Evolutionary conservation across 2,113 vertebrate genomes (phyloP), one percentile per base, ranked within the genome.

Genomic region (Triplophysa dalaica): DNA sequence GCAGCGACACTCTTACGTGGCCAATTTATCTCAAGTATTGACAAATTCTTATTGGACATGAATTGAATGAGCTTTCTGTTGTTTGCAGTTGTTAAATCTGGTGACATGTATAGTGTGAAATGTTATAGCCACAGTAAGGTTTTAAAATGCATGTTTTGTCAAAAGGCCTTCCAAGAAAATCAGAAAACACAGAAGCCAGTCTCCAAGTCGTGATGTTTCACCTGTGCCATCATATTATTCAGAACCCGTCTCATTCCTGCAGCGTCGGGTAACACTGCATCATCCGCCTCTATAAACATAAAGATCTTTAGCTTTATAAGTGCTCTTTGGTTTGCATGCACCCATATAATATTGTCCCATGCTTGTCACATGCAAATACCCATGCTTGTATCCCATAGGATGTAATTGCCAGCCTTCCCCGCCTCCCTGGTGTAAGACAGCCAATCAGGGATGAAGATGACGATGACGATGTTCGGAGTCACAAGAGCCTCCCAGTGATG

Each of bases 201-300:
- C 81, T 13, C 79, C 76, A 2, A 48, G 60, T 11, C 80, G 84
- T 50, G 84, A 82, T 29, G 78, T 81, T 56, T 87, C 86, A 70
- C 86, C 86, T 5, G 86, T 84, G 33, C 84, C 82, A 7, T 87
- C 86, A 12, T 56, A 73, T 79, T 87, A 78, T 78, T 87, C 86
- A 0, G 84, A 87, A 77, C 86, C 86, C 0, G 67, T 78, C 50
- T 82, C 83, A 22, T 65, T 82, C 41, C 58, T 54, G n/a, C 70
- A 43, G 16, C 69, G 17, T 21, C 80, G 77, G 84, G 86, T 87
- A 84, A 78, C 14, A 17, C 22, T 26, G 11, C 54, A 58, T 52
- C 50, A 52, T 6, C 3, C 14, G 4, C 50, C 50, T 16, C 14
- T 16, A 5, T 52, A 38, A 38, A 38, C 33, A 33, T 33, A 38